phyloP scores from a whole-genome alignment of 2,797 vertebrate species.

The Melanotaenia trifasciata region DNA sequence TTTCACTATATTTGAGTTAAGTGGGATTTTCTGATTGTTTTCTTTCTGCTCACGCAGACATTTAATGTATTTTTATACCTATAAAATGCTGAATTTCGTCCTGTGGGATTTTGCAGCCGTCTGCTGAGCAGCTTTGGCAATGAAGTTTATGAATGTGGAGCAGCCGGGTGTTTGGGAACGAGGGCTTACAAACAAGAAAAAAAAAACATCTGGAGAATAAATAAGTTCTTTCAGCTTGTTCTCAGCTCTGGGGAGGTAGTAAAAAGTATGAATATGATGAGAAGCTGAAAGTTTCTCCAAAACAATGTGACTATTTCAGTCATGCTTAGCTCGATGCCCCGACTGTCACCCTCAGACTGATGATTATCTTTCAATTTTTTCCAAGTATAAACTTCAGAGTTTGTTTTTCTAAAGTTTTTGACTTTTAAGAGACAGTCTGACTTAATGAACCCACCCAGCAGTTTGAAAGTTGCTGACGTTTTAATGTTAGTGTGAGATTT shows the following conservation, averaged over 20 bases:
- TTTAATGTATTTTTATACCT: neutral
- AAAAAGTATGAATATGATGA: conserved; percentile 28
- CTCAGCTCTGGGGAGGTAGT: neutral
- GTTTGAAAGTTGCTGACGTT: neutral
- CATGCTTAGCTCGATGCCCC: neutral
- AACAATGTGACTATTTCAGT: neutral
- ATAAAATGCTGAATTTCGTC: neutral
- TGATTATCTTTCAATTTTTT: neutral
- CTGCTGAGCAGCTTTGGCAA: neutral
- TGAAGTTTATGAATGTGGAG: conserved; percentile 15
- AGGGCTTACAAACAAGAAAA: neutral
- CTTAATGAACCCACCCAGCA: conserved; percentile 6
- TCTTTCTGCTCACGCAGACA: neutral
- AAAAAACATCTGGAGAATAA: neutral
- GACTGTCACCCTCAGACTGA: conserved; percentile 14
- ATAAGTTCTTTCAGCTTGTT: neutral
- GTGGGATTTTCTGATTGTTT: neutral
- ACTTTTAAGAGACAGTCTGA: conserved; percentile 9
- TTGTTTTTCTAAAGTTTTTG: conserved; percentile 12
- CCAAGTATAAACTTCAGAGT: conserved; percentile 1
- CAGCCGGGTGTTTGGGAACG: conserved; percentile 3
- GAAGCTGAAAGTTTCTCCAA: conserved; percentile 23
- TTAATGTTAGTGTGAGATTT: conserved; percentile 5
- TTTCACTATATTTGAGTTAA: neutral
- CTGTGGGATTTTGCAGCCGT: conserved; percentile 7